phyloP scores from a whole-genome alignment of 2,888 invertebrate species.

The Papilio protenor region DNA sequence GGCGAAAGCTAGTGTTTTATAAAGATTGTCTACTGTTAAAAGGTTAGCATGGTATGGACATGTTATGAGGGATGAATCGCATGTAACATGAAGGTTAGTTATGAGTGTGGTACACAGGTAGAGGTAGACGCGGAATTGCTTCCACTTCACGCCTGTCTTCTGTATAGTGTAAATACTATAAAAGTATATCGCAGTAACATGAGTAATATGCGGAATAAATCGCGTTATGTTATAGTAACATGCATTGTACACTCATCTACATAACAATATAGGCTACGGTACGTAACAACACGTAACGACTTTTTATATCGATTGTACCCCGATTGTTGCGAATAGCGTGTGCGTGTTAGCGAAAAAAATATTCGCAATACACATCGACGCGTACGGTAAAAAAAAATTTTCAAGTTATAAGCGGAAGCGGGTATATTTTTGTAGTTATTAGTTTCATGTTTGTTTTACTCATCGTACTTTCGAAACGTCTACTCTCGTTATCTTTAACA shows the following conservation, averaged over 20 bases:
- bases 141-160: too few relatives aligned
- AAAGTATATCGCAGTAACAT: not conserved
- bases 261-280: conserved; percentile 8
- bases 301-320: conserved; percentile 36
- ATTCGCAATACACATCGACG: conserved; percentile 30
- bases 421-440: not conserved
- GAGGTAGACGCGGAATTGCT: too few relatives aligned
- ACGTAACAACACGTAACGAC: conserved; percentile 25
- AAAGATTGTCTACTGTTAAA: too few relatives aligned
- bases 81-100: too few relatives aligned
- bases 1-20: too few relatives aligned
- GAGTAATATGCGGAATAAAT: not conserved
- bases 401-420: conserved; percentile 29
- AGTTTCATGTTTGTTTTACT: not conserved
- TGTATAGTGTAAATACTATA: not conserved
- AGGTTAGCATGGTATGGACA: too few relatives aligned
- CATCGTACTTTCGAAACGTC: not conserved
- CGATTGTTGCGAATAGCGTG: conserved; percentile 29
- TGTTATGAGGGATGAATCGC: too few relatives aligned
- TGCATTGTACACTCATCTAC: conserved; percentile 9
- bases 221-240: not conserved
- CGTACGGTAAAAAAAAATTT: not conserved
- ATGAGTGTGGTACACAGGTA: too few relatives aligned
- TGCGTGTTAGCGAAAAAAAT: conserved; percentile 36
- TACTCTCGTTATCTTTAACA: not conserved